Evolutionary conservation across 2,888 invertebrate species (phyloP).

Genomic region (Desoria tigrina): DNA sequence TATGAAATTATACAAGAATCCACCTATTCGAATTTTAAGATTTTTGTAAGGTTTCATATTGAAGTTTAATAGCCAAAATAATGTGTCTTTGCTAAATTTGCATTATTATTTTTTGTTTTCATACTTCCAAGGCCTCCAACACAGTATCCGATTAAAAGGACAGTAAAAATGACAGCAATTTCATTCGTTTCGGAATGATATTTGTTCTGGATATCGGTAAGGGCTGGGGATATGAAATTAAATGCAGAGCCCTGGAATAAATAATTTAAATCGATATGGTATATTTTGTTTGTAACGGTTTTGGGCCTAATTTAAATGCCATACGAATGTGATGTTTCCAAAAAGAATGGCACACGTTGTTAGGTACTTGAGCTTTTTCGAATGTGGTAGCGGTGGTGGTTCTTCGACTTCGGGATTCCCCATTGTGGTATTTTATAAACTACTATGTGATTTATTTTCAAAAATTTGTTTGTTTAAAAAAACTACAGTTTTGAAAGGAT

Average conservation of each 20-base stretch:
- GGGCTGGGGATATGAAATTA: not conserved
- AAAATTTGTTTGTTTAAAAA: too few species aligned
- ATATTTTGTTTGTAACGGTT: too few species aligned
- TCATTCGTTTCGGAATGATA: not conserved
- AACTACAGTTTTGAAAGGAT: too few species aligned
- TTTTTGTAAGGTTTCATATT: too few species aligned
- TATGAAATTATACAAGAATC: slow-evolving; percentile 25
- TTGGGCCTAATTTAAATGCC: not conserved
- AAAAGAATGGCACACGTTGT: slow-evolving; percentile 29
- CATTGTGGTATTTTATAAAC: too few species aligned
- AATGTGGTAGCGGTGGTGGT: slow-evolving; percentile 1
- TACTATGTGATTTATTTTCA: too few species aligned
- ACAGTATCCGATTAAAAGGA: not conserved
- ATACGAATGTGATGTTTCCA: slow-evolving; percentile 32
- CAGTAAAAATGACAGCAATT: not conserved
- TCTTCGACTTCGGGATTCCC: not conserved
- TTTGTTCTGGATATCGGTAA: not conserved
- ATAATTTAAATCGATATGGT: too few species aligned
- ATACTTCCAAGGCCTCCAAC: not conserved
- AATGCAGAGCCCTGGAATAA: slow-evolving; percentile 7
- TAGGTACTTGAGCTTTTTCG: slow-evolving; percentile 21
- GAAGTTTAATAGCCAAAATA: too few species aligned
- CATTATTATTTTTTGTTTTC: slow-evolving; percentile 1
- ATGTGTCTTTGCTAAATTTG: not conserved
- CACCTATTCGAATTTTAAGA: not conserved